phyloP scores from a whole-genome alignment of 2,888 invertebrate species.

The Aphidius colemani region DNA sequence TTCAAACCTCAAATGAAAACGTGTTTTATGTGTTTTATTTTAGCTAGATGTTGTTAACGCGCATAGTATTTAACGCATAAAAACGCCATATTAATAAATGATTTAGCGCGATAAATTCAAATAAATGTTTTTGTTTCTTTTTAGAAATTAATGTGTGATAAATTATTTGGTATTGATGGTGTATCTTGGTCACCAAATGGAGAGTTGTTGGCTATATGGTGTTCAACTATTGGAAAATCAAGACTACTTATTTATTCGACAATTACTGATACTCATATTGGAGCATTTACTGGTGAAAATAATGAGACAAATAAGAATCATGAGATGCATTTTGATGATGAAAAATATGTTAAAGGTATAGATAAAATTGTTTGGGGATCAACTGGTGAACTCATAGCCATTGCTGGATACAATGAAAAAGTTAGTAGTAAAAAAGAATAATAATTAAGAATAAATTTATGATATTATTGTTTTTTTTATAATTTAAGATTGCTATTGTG shows the following conservation, averaged over 20 bases:
- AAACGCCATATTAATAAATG: no score
- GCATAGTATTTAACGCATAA: no score
- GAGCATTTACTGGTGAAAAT: slow-evolving; percentile 44
- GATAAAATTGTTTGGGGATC: slow-evolving; percentile 52
- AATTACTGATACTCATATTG: slow-evolving; percentile 47
- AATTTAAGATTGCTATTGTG: slow-evolving; percentile 47
- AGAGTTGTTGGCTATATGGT: slow-evolving; percentile 54
- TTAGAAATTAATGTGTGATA: slow-evolving; percentile 54
- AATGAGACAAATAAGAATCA: slow-evolving; percentile 16
- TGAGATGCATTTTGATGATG: background rate
- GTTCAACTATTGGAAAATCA: slow-evolving; percentile 46
- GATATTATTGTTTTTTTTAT: background rate
- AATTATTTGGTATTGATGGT: slow-evolving; percentile 49
- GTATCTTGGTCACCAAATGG: slow-evolving; percentile 54
- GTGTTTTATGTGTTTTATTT: background rate
- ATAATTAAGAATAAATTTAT: background rate
- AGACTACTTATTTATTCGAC: slow-evolving; percentile 53
- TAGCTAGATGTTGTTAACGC: background rate
- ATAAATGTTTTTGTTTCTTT: slow-evolving; percentile 27
- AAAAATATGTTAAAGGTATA: slow-evolving; percentile 46
- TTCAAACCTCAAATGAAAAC: background rate
- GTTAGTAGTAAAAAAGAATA: slow-evolving; percentile 33
- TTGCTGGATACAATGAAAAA: slow-evolving; percentile 54
- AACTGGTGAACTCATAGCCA: slow-evolving; percentile 52
- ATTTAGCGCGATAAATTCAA: no score